Evolutionary conservation across 2,888 invertebrate genomes (phyloP).

Genomic region (Arge pagana): DNA sequence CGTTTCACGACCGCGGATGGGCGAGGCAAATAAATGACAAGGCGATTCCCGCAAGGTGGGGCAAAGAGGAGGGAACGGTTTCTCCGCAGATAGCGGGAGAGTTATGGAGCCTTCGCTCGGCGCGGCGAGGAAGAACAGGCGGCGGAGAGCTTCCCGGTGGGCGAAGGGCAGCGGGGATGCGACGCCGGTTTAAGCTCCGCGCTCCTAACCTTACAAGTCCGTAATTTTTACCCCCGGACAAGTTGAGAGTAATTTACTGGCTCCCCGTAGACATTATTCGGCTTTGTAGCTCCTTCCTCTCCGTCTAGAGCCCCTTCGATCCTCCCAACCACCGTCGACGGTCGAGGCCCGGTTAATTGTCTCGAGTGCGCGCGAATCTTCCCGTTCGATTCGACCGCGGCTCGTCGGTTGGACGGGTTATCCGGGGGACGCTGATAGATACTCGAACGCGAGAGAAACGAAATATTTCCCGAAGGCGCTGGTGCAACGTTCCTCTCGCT

Average conservation of each 20-base stretch:
- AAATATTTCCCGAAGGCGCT: too few relatives aligned
- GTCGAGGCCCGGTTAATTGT: too few relatives aligned
- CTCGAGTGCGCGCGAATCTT: too few relatives aligned
- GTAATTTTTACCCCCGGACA: slow-evolving; percentile 56
- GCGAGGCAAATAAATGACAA: slow-evolving; percentile 52
- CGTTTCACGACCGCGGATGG: slow-evolving; percentile 35
- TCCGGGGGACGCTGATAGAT: too few relatives aligned
- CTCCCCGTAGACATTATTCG: slow-evolving; percentile 46
- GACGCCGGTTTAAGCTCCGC: slow-evolving; percentile 43
- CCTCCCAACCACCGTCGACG: too few relatives aligned
- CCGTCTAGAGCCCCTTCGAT: too few relatives aligned
- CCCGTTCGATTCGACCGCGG: too few relatives aligned
- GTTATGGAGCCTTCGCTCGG: slow-evolving; percentile 40
- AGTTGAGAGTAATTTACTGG: slow-evolving; percentile 57
- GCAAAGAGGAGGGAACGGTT: slow-evolving; percentile 43
- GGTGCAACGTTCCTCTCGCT: too few relatives aligned
- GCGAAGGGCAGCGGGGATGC: background rate
- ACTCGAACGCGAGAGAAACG: too few relatives aligned
- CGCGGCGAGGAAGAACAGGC: background rate
- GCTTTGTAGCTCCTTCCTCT: slow-evolving; percentile 22
- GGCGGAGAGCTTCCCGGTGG: background rate
- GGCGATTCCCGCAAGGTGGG: slow-evolving; percentile 42
- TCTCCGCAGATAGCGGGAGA: slow-evolving; percentile 53
- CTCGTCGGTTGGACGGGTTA: too few relatives aligned
- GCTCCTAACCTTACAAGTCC: slow-evolving; percentile 47